Percentiles rank a stretch among this genome's conserved stretches.
phyloP scores from a whole-genome alignment of 2,113 vertebrate genomes.

The Mellivora capensis region DNA sequence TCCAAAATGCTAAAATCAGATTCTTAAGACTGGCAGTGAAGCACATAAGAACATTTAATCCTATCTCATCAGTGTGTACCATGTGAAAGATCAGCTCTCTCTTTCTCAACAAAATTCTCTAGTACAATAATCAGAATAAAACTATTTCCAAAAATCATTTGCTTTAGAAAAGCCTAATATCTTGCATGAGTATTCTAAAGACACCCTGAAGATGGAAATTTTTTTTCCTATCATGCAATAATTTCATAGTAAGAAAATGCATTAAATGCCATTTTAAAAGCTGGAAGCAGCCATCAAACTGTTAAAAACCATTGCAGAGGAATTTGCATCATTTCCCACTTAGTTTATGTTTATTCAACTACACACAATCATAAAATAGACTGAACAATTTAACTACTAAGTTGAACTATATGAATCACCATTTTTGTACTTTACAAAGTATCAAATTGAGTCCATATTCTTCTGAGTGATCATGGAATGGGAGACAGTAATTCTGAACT shows the following conservation, averaged over 20 bases:
- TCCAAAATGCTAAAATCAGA: not conserved
- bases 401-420: not conserved
- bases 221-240: not conserved
- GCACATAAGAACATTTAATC: not conserved
- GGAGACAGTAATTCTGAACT: not conserved
- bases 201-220: not conserved
- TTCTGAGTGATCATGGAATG: not conserved
- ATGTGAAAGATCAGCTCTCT: not conserved
- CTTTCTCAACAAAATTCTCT: constrained; percentile 3
- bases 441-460: not conserved
- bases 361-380: not conserved
- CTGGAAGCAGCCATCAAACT: not conserved
- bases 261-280: constrained; percentile 20
- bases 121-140: constrained; percentile 13
- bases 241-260: not conserved
- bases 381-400: not conserved
- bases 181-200: not conserved
- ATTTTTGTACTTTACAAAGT: not conserved
- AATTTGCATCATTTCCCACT: not conserved
- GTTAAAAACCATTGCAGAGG: not conserved
- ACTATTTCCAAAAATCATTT: not conserved
- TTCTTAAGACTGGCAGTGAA: not conserved
- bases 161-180: not conserved
- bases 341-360: not conserved
- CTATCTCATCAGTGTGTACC: not conserved